Conservation (phyloP, 2,888 invertebrate species). For the Dasypolia templi region DNA sequence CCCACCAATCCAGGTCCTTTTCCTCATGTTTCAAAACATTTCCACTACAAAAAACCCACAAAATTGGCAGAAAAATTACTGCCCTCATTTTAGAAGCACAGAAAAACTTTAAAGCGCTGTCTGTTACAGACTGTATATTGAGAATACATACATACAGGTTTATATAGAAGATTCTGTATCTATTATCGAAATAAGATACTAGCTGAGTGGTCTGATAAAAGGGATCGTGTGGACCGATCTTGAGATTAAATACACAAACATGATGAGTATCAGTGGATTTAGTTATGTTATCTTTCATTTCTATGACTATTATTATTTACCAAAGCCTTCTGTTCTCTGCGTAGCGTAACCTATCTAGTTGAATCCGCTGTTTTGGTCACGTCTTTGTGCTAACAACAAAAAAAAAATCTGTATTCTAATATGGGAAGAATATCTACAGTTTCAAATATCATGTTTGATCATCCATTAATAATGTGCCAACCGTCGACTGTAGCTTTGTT, state of each 20-base stretch:
- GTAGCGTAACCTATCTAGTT: no score
- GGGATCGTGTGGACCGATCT: slow-evolving; percentile 30
- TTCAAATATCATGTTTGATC: background rate
- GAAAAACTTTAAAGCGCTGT: slow-evolving; percentile 1
- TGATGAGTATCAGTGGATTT: slow-evolving; percentile 4
- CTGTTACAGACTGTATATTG: slow-evolving; percentile 53
- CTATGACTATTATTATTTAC: background rate
- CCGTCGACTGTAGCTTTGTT: background rate
- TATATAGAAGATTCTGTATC: slow-evolving; percentile 63
- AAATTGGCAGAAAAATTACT: slow-evolving; percentile 72
- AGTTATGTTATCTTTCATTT: slow-evolving; percentile 8
- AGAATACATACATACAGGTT: slow-evolving; percentile 59
- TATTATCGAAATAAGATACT: slow-evolving; percentile 55
- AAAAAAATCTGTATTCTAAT: background rate
- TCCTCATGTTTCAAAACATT: slow-evolving; percentile 70
- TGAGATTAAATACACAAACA: slow-evolving; percentile 41
- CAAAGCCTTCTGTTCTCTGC: background rate
- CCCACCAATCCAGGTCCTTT: slow-evolving; percentile 92
- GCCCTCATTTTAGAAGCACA: slow-evolving; percentile 72
- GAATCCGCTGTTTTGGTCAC: no score
- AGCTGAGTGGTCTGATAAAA: slow-evolving; percentile 66
- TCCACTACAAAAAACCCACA: slow-evolving; percentile 71
- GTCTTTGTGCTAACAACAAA: background rate
- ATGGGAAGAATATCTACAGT: background rate
- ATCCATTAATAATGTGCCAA: background rate